phyloP scores from a whole-genome alignment of 2,888 invertebrate genomes.

The Lasioglossum figueresi region DNA sequence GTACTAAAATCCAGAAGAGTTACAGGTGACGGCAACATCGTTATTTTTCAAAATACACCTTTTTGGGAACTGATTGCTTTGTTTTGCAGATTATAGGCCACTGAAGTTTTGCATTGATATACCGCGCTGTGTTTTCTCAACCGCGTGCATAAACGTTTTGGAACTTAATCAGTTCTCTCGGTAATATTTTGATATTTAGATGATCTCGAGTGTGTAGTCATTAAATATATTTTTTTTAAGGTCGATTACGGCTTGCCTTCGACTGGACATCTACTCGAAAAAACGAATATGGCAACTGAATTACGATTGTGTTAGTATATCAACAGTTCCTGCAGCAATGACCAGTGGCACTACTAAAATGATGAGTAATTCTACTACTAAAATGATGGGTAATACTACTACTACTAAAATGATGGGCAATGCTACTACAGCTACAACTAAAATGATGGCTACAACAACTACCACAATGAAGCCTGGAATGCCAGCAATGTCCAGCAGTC shows the following conservation, averaged over 20 bases:
- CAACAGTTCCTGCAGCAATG: slow-evolving; percentile 62
- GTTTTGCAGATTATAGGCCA: slow-evolving; percentile 71
- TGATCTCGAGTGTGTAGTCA: neutral
- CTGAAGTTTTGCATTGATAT: slow-evolving; percentile 74
- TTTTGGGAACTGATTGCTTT: neutral
- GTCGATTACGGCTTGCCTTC: slow-evolving; percentile 76
- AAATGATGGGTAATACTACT: neutral
- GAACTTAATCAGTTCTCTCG: slow-evolving; percentile 73
- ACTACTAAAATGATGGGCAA: slow-evolving; percentile 15
- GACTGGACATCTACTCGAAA: slow-evolving; percentile 73
- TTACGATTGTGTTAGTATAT: slow-evolving; percentile 75
- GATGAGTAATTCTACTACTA: neutral
- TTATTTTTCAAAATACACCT: neutral
- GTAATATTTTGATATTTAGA: slow-evolving; percentile 54
- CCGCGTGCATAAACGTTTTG: slow-evolving; percentile 75
- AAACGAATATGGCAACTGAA: slow-evolving; percentile 76
- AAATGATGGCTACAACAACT: slow-evolving; percentile 18
- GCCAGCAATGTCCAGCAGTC: slow-evolving; percentile 1
- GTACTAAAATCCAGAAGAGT: slow-evolving; percentile 69
- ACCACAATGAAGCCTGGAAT: slow-evolving; percentile 5
- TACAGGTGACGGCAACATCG: slow-evolving; percentile 63
- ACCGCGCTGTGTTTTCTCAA: slow-evolving; percentile 77
- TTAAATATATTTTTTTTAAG: slow-evolving; percentile 46
- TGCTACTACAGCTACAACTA: slow-evolving; percentile 40
- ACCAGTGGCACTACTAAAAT: neutral